Conservation (phyloP, 2,797 vertebrate genomes). For the Takifugu rubripes region DNA sequence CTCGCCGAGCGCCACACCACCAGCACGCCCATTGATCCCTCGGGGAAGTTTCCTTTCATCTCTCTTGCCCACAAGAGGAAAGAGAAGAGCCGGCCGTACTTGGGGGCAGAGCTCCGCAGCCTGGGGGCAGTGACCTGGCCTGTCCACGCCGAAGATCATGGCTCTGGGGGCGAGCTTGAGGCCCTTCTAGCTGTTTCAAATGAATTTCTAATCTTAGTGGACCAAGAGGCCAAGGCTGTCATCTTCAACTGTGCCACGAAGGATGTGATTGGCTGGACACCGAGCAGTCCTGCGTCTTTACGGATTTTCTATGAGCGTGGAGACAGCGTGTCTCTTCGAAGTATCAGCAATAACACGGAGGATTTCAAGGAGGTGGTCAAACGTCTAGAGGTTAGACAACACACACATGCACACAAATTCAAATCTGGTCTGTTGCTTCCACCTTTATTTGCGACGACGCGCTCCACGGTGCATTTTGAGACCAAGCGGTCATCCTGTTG, state of each 20-base stretch:
- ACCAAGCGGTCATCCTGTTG: too few relatives aligned
- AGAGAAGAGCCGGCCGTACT: slow-evolving; percentile 89
- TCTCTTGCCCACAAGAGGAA: slow-evolving; percentile 96
- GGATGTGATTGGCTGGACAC: slow-evolving; percentile 94
- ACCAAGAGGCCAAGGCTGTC: slow-evolving; percentile 89
- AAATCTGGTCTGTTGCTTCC: not conserved
- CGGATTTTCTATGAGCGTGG: slow-evolving; percentile 96
- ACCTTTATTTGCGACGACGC: not conserved
- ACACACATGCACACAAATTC: slow-evolving; percentile 1
- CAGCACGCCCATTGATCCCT: slow-evolving; percentile 95
- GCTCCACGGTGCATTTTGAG: not conserved
- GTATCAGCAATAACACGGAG: slow-evolving; percentile 85
- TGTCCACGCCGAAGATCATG: slow-evolving; percentile 88
- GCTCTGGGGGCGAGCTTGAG: slow-evolving; percentile 87
- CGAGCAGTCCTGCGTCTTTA: slow-evolving; percentile 84
- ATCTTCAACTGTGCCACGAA: slow-evolving; percentile 95
- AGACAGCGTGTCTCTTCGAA: slow-evolving; percentile 88
- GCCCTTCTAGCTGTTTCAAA: slow-evolving; percentile 90
- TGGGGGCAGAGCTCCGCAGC: slow-evolving; percentile 88
- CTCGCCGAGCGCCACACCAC: slow-evolving; percentile 96
- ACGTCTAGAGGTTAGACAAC: slow-evolving; percentile 88
- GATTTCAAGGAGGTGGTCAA: slow-evolving; percentile 97
- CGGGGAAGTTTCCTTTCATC: slow-evolving; percentile 97
- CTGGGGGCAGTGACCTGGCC: slow-evolving; percentile 88
- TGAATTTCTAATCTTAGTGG: slow-evolving; percentile 90